These are phyloP conservation scores for Acanthiza pusilla DNA, from an alignment of 2,797 vertebrate species.

Conservation along the genomic window DNA sequence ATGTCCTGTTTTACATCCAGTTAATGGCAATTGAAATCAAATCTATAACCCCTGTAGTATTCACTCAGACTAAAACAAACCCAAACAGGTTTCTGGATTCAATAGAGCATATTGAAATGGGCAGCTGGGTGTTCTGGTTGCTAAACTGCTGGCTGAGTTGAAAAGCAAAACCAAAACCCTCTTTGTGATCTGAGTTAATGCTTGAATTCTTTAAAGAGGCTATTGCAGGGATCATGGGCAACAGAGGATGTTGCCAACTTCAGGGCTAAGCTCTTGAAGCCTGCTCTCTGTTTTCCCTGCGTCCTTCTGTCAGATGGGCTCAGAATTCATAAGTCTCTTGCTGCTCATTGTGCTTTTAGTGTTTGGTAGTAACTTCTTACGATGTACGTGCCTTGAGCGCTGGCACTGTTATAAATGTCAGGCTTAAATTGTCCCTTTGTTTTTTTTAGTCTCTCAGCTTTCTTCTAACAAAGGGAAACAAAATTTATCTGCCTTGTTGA, in stretches of 20 bases:
- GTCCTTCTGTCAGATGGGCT: background rate
- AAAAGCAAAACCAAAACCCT: background rate
- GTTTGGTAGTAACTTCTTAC: background rate
- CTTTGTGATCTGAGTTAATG: background rate
- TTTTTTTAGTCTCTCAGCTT: background rate
- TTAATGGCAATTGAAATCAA: constrained; percentile 47
- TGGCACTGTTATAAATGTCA: background rate
- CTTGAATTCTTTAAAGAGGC: background rate
- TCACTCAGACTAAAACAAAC: background rate
- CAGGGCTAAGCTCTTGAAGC: background rate
- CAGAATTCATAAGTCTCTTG: background rate
- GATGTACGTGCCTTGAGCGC: background rate
- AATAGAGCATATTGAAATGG: constrained; percentile 31
- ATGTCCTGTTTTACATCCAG: constrained; percentile 29
- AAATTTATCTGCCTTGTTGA: background rate
- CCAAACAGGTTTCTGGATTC: constrained; percentile 29
- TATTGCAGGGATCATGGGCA: background rate
- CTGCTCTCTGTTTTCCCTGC: background rate
- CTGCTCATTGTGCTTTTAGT: background rate
- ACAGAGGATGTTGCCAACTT: background rate
- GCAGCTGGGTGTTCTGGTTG: constrained; percentile 47
- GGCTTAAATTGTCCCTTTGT: background rate
- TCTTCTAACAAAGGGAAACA: background rate
- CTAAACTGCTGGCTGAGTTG: background rate
- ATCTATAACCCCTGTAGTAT: constrained; percentile 15